Evolutionary conservation across 2,113 vertebrate species (phyloP).

Genomic region (Micronisus gabar): DNA sequence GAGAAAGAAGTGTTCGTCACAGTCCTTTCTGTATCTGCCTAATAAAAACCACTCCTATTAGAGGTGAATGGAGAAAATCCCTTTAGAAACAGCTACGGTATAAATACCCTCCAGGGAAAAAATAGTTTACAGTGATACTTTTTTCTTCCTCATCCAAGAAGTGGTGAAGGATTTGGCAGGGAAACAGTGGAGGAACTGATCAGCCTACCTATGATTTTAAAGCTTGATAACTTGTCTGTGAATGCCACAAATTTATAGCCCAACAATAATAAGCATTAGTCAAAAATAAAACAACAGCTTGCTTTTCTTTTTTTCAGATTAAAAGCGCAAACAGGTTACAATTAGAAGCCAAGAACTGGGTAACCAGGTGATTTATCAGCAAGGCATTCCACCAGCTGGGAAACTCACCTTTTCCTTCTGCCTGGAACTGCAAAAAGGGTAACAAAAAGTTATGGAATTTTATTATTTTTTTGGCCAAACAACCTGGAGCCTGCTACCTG

Average conservation of each 20-base stretch:
- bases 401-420: neutral
- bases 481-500: neutral
- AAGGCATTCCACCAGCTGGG: neutral
- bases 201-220: neutral
- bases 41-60: neutral
- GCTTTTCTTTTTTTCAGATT: neutral
- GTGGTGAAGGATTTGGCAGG: slow-evolving; percentile 5
- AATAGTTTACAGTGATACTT: neutral
- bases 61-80: neutral
- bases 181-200: neutral
- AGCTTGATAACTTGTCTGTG: neutral
- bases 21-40: neutral
- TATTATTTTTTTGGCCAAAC: neutral
- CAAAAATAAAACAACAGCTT: neutral
- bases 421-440: neutral
- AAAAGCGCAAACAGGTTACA: neutral
- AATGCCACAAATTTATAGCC: neutral
- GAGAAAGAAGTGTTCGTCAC: neutral
- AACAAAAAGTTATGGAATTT: neutral
- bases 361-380: neutral
- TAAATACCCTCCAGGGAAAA: neutral
- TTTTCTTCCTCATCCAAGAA: slow-evolving; percentile 5
- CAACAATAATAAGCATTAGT: neutral
- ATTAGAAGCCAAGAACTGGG: neutral
- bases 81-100: neutral